phyloP scores from a whole-genome alignment of 2,888 invertebrate genomes.

The Tryphoninae sp. region DNA sequence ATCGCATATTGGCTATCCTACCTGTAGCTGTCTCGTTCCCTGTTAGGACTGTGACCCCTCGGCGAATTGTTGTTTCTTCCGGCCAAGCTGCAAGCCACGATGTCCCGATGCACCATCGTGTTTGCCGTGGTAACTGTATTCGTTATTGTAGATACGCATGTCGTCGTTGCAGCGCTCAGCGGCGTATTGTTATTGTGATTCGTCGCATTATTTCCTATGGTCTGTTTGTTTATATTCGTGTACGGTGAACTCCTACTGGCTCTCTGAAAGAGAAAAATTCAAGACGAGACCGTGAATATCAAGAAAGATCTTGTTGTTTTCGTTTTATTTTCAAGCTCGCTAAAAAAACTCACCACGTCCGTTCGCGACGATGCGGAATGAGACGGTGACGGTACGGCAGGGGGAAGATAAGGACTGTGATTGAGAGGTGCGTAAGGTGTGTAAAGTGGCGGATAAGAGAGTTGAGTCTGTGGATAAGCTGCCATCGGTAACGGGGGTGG shows the following conservation, averaged over 20 bases:
- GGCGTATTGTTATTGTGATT: slow-evolving; percentile 74
- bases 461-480: slow-evolving; percentile 80
- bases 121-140: slow-evolving; percentile 81
- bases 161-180: slow-evolving; percentile 78
- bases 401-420: slow-evolving; percentile 88
- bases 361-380: slow-evolving; percentile 85
- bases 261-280: slow-evolving; percentile 71
- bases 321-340: neutral
- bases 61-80: slow-evolving; percentile 87
- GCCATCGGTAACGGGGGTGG: slow-evolving; percentile 79
- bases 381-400: slow-evolving; percentile 84
- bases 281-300: neutral
- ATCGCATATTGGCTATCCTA: slow-evolving; percentile 76
- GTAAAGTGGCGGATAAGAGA: slow-evolving; percentile 87
- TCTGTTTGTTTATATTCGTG: slow-evolving; percentile 78
- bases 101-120: slow-evolving; percentile 82
- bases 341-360: slow-evolving; percentile 83
- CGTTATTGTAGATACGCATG: slow-evolving; percentile 80
- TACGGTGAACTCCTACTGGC: slow-evolving; percentile 79
- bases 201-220: slow-evolving; percentile 71
- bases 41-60: slow-evolving; percentile 88
- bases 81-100: slow-evolving; percentile 80
- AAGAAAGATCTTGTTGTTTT: neutral
- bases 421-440: slow-evolving; percentile 89
- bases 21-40: slow-evolving; percentile 94